Conservation (phyloP, 2,888 invertebrate genomes). For the Tuta absoluta region DNA sequence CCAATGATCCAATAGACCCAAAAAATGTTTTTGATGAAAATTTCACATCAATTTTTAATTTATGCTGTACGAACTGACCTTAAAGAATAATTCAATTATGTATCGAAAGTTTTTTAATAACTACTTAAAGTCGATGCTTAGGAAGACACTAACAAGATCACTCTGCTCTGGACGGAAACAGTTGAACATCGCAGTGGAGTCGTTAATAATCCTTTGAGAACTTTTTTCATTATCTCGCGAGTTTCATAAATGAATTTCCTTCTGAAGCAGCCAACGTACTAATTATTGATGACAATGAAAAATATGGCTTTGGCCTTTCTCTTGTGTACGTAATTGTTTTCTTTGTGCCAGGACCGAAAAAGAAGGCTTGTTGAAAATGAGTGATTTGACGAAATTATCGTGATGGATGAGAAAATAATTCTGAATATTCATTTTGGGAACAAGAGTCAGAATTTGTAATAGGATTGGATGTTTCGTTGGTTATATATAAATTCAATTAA, state of each 20-base stretch:
- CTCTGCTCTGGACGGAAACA: not conserved
- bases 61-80: too few species aligned
- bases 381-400: too few species aligned
- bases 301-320: not conserved
- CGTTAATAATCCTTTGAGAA: constrained; percentile 26
- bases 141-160: constrained; percentile 3
- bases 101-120: constrained; percentile 7
- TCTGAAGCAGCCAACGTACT: constrained; percentile 18
- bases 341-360: too few species aligned
- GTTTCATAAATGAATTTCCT: constrained; percentile 20
- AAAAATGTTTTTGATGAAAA: too few species aligned
- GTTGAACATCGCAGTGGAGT: constrained; percentile 11
- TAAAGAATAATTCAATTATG: not conserved
- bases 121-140: not conserved
- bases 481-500: too few species aligned
- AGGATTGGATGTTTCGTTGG: too few species aligned
- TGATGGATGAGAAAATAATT: too few species aligned
- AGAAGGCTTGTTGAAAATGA: too few species aligned
- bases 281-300: constrained; percentile 21
- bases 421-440: too few species aligned
- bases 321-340: not conserved
- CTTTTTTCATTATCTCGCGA: constrained; percentile 29
- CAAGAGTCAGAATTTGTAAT: too few species aligned
- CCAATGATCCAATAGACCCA: too few species aligned
- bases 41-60: too few species aligned